Base-by-base conservation (phyloP, 2,888 invertebrate species). In the Eudemis profundana region DNA sequence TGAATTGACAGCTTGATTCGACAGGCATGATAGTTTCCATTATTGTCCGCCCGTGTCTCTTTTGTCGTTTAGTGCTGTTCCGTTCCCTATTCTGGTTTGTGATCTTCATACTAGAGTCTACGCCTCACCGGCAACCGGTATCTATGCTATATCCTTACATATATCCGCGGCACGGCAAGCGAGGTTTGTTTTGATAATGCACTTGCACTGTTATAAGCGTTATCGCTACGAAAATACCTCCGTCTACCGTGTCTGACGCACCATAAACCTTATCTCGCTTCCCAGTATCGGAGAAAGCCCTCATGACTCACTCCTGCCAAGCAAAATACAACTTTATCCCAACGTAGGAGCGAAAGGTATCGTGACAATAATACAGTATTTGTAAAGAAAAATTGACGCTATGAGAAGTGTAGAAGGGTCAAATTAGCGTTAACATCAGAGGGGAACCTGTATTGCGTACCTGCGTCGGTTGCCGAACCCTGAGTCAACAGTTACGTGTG, bases 381-480 rank as follows among this genome's bases (percentile, higher is more conserved):
- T 23, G 3, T 33, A 33, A 33, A 2, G 10, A 5, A 33, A 33
- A 33, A 8, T 33, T 3, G 8, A 33, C 33, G 0, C 33, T 10
- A 8, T 33, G 10, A 33, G 33, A 33, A 12, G 33, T 23, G 5
- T 5, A 23, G 23, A 23, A 23, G 23, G 23, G 23, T 23, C 5
- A 23, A 4, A 23, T 23, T 23, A 23, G n/a, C n/a, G n/a, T n/a
- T n/a, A n/a, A n/a, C n/a, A n/a, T n/a, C n/a, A n/a, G n/a, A n/a
- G n/a, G n/a, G n/a, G 27, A 27, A 27, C 7, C 27, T 27, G 27
- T 27, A 33, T 8, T 8, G 8, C 33, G 8, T 33, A 40, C 40
- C 54, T 40, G 54, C 17, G 54, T 14, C 54, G 54, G 54, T 54
- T 54, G 12, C 54, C 54, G 54, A 54, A 54, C 54, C 54, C 54